These are phyloP conservation scores for Torymus aiolomorphi DNA, from an alignment of 2,888 invertebrate genomes.

Conservation along the genomic window DNA sequence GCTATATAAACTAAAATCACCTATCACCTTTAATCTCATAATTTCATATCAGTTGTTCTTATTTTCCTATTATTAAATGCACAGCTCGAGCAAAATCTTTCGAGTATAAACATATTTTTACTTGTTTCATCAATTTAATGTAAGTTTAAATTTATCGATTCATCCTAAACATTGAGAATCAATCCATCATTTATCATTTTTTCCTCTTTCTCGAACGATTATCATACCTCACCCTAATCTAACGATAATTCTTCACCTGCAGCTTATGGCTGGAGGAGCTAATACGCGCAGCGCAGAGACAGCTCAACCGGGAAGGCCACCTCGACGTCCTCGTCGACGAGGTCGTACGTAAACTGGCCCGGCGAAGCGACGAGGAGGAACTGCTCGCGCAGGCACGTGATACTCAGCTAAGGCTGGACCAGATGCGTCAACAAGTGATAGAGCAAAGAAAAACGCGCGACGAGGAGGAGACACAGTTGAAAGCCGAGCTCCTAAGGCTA, in stretches of 20 bases:
- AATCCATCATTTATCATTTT: no score
- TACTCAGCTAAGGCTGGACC: conserved; percentile 53
- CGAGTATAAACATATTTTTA: no score
- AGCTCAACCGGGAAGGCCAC: conserved; percentile 62
- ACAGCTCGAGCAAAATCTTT: no score
- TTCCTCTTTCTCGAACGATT: no score
- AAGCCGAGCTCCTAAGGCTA: conserved; percentile 58
- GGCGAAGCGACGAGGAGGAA: conserved; percentile 57
- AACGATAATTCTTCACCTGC: background rate
- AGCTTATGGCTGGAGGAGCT: conserved; percentile 42
- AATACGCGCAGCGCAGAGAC: conserved; percentile 62
- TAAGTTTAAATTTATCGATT: no score
- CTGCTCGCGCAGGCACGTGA: conserved; percentile 59
- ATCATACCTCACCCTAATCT: no score
- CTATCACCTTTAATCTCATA: no score
- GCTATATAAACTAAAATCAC: background rate
- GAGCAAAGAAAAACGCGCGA: conserved; percentile 58
- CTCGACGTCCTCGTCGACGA: conserved; percentile 63
- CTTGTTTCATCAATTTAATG: no score
- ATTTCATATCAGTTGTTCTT: no score
- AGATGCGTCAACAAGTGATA: conserved; percentile 49
- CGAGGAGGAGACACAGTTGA: conserved; percentile 59
- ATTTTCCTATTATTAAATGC: no score
- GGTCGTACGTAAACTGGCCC: conserved; percentile 8
- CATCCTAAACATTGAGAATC: no score